Percentiles rank a stretch among this genome's conserved stretches.
Conservation (phyloP, 2,113 vertebrate genomes). For the Martes martes region DNA sequence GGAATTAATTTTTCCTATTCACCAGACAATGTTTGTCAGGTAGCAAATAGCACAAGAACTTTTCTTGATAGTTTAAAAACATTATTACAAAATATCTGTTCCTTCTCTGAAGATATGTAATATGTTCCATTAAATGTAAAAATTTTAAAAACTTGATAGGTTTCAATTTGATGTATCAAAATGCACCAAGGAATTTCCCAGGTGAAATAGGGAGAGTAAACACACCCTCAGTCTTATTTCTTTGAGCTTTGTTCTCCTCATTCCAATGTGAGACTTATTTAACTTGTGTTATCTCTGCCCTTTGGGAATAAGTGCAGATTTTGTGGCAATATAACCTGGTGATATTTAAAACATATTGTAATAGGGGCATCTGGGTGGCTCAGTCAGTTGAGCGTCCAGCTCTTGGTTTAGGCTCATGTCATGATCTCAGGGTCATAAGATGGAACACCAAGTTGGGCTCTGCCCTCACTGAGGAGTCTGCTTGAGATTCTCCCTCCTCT, state of each 20-base stretch:
- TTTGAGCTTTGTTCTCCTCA: not conserved
- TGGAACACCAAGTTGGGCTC: not conserved
- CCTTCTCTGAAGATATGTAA: not conserved
- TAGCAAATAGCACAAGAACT: not conserved
- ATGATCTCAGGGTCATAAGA: not conserved
- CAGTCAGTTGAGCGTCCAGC: not conserved
- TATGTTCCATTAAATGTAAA: not conserved
- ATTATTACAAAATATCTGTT: not conserved
- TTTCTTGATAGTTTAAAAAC: conserved; percentile 5
- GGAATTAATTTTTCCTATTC: not conserved
- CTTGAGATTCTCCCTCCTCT: not conserved
- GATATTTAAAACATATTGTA: not conserved
- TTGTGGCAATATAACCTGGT: not conserved
- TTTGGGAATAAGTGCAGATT: not conserved
- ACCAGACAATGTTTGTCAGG: not conserved
- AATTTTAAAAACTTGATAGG: not conserved
- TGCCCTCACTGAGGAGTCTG: not conserved
- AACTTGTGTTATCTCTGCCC: not conserved
- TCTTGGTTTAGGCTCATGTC: not conserved
- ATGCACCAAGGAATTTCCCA: not conserved
- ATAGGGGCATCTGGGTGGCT: not conserved
- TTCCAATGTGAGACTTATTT: not conserved
- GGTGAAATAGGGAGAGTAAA: not conserved
- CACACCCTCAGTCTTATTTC: not conserved
- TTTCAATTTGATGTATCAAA: not conserved